Base-by-base conservation (phyloP, 2,797 vertebrate species). In the Molossus molossus region DNA sequence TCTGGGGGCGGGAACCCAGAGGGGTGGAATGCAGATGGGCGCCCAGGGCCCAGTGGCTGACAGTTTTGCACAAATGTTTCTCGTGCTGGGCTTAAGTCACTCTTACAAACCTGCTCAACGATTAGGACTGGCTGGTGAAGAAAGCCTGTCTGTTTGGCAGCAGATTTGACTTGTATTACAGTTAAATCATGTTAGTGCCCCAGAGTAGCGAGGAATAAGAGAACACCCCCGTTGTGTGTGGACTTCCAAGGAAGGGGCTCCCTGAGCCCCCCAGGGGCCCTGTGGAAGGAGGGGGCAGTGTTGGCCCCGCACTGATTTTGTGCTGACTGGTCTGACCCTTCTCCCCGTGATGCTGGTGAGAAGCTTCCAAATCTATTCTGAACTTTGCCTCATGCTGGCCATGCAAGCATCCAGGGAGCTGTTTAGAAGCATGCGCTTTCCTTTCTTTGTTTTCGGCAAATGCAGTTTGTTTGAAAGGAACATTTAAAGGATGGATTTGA, bases 331-430 rank as follows among this genome's bases (percentile, higher is more conserved):
- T 58, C 17, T 95, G 92, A 97, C 76, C 89, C 95, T 96, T 91
- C 25, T 87, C 90, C 96, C 93, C 48, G 37, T 93, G 87, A 94
- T 80, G 69, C 76, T 67, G 87, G 93, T 50, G 87, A 96, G 95
- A 79, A 70, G 90, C 94, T 96, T 97, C 97, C 94, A 97, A 60
- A 55, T 96, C 93, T 95, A 18, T 96, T 96, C 97, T 97, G 95
- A 95, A 96, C 96, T 97, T 87, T 92, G 95, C 84, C 95, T 94
- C 92, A 25, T 48, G 87, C 94, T 84, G 85, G 94, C 3, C 7
- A 33, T 15, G 62, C 20, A 93, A 86, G 73, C 92, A 21, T 9
- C 29, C 37, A 12, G 33, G 37, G 86, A 75, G 37, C 81, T 27
- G 53, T 48, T 67, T 18, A 50, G 90, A 82, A 87, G 64, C 64